Percentiles rank a stretch among this genome's conserved stretches.
phyloP scores from a whole-genome alignment of 2,113 vertebrate species.

The Leuciscus idus region DNA sequence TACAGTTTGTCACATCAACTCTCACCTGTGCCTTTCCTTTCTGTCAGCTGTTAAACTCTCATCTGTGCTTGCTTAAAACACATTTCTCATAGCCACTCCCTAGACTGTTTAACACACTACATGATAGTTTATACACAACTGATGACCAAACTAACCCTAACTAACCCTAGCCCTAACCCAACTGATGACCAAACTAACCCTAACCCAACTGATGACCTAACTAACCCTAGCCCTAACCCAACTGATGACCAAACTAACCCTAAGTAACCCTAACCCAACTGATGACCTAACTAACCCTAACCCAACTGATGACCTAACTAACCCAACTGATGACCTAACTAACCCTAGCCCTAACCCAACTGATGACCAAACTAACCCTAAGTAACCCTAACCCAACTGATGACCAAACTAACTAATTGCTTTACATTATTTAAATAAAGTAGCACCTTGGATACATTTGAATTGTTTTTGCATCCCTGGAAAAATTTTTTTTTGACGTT shows the following conservation, averaged over 20 bases:
- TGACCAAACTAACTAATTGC: background rate
- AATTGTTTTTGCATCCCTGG: background rate
- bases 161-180: no score
- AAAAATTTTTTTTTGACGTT: no score
- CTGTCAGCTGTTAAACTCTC: background rate
- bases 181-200: no score
- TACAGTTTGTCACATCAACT: background rate
- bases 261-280: no score
- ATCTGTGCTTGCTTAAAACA: background rate
- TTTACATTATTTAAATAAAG: background rate
- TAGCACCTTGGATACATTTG: background rate
- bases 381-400: background rate
- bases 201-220: no score
- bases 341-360: no score
- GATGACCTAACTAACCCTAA: no score
- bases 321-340: no score
- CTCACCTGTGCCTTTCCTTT: no score
- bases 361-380: no score
- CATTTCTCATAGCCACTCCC: background rate
- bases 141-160: background rate
- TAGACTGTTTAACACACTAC: background rate
- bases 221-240: no score
- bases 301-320: background rate
- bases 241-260: no score
- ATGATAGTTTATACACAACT: background rate